phyloP scores from a whole-genome alignment of 35 echinoderm and acorn worm species.

The Diadema setosum region DNA sequence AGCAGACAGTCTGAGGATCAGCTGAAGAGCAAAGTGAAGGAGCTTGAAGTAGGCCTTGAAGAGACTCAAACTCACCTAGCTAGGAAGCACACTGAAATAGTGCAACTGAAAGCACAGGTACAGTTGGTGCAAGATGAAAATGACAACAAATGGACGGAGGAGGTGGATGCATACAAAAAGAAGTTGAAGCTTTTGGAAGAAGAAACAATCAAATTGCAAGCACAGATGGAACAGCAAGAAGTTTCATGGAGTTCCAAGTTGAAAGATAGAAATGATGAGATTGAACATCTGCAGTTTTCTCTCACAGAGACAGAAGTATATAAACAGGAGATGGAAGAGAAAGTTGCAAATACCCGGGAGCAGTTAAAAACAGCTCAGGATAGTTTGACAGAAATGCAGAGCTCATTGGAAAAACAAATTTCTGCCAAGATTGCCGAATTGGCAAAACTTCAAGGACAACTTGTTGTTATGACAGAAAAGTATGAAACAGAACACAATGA shows the following conservation, averaged over 20 bases:
- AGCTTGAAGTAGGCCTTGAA: background rate
- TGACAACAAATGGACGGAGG: background rate
- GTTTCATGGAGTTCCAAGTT: too few species aligned
- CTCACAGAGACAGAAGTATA: background rate
- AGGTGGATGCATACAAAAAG: background rate
- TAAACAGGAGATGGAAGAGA: background rate
- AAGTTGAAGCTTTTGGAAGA: background rate
- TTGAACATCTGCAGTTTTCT: background rate
- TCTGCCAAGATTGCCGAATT: background rate
- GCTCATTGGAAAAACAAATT: background rate
- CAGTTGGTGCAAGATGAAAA: background rate
- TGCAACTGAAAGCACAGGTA: background rate
- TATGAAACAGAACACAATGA: background rate
- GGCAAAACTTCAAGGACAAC: background rate
- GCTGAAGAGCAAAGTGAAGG: background rate
- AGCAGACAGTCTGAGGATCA: background rate
- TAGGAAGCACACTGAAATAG: conserved; percentile 2
- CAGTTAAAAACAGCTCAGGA: background rate
- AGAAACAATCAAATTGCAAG: background rate
- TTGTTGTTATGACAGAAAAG: background rate
- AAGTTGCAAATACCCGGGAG: background rate
- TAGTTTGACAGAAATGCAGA: background rate
- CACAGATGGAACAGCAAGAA: background rate
- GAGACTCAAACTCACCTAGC: background rate
- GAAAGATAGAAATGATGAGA: background rate